These are phyloP conservation scores for Myxocyprinus asiaticus DNA, from an alignment of 2,113 vertebrate species.

Conservation along the genomic window DNA sequence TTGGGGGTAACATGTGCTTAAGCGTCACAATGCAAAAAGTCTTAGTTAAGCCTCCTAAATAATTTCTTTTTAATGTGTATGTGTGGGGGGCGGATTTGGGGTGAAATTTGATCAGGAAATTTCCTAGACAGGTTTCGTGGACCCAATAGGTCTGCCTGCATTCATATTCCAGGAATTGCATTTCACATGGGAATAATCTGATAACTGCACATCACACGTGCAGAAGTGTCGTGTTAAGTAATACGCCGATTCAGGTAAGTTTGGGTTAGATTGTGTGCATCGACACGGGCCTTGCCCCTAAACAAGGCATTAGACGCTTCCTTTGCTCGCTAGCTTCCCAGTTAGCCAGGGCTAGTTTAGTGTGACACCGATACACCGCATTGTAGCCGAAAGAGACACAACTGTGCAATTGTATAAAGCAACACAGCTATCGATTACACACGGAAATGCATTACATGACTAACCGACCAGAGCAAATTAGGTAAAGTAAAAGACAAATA, in stretches of 20 bases:
- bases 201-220: background rate
- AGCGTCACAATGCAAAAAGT: too few species aligned
- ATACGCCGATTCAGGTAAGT: background rate
- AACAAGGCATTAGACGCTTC: constrained; percentile 40
- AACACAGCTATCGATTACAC: background rate
- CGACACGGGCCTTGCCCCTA: constrained; percentile 42
- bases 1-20: too few species aligned
- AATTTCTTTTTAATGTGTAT: too few species aligned
- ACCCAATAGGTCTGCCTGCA: too few species aligned
- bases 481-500: background rate
- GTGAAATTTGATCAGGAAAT: too few species aligned
- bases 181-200: background rate
- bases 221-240: background rate
- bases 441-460: background rate
- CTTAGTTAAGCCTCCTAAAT: too few species aligned
- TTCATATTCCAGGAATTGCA: background rate
- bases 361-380: constrained; percentile 35
- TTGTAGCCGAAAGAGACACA: constrained; percentile 6
- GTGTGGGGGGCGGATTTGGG: too few species aligned
- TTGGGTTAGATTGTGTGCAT: background rate
- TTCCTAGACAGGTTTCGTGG: too few species aligned
- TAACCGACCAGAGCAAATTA: constrained; percentile 13
- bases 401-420: background rate
- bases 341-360: constrained; percentile 50
- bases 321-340: constrained; percentile 42